These are phyloP conservation scores for Tetanocera ferruginea DNA, from an alignment of 2,888 invertebrate species.

Conservation along the genomic window DNA sequence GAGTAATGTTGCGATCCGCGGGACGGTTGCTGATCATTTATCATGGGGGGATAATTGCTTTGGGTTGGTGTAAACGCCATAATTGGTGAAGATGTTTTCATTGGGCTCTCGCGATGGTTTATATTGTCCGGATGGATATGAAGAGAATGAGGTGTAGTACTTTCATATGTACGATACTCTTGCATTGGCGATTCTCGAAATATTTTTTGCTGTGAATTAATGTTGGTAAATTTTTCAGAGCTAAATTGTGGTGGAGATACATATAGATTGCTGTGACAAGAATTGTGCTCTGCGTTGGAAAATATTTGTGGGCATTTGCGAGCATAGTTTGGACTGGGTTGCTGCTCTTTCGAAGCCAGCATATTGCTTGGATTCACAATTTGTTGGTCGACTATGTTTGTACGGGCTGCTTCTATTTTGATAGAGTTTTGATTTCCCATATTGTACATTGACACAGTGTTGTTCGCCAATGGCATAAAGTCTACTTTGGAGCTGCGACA, in stretches of 20 bases:
- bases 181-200: slow-evolving; percentile 43
- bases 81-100: slow-evolving; percentile 30
- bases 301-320: slow-evolving; percentile 63
- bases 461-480: slow-evolving; percentile 37
- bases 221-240: slow-evolving; percentile 58
- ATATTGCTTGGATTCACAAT: slow-evolving; percentile 62
- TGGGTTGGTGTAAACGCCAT: background rate
- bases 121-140: slow-evolving; percentile 34
- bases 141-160: slow-evolving; percentile 18
- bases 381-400: slow-evolving; percentile 51
- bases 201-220: slow-evolving; percentile 33
- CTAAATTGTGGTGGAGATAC: slow-evolving; percentile 63
- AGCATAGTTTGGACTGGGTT: slow-evolving; percentile 63
- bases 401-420: slow-evolving; percentile 32
- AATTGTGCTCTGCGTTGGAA: slow-evolving; percentile 51
- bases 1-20: slow-evolving; percentile 7
- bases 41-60: background rate
- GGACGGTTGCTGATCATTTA: background rate
- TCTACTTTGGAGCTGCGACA: slow-evolving; percentile 38
- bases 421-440: slow-evolving; percentile 14
- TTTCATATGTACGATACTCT: slow-evolving; percentile 48
- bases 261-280: slow-evolving; percentile 58
- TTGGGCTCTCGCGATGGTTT: slow-evolving; percentile 46
- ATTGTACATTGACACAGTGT: slow-evolving; percentile 33
- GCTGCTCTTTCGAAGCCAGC: slow-evolving; percentile 57